phyloP scores from a whole-genome alignment of 2,888 invertebrate genomes.

The Cartodere bifasciata region DNA sequence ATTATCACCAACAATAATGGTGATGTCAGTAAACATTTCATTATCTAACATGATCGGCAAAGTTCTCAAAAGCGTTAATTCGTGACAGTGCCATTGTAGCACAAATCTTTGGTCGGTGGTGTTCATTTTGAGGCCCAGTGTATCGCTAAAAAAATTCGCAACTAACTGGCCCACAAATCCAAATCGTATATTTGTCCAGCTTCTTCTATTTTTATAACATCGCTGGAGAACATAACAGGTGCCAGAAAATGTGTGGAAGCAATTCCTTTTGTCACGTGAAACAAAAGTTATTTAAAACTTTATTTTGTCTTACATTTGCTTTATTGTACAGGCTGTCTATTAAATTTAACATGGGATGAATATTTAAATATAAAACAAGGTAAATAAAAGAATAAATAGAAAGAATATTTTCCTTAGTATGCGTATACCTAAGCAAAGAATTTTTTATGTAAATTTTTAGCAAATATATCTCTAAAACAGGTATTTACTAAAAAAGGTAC shows the following conservation, averaged over 20 bases:
- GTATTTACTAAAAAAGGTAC: too few relatives aligned
- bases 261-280: slow-evolving; percentile 17
- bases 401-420: too few relatives aligned
- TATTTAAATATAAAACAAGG: too few relatives aligned
- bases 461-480: too few relatives aligned
- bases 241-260: slow-evolving; percentile 31
- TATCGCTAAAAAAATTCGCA: slow-evolving; percentile 24
- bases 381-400: too few relatives aligned
- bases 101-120: slow-evolving; percentile 28
- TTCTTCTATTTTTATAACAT: slow-evolving; percentile 30
- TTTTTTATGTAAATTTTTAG: too few relatives aligned
- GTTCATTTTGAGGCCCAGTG: slow-evolving; percentile 17
- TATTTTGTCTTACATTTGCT: too few relatives aligned
- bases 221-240: slow-evolving; percentile 35
- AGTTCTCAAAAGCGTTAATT: slow-evolving; percentile 50
- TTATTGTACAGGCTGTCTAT: too few relatives aligned
- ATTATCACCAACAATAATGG: slow-evolving; percentile 72
- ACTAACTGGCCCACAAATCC: slow-evolving; percentile 27
- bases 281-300: too few relatives aligned
- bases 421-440: too few relatives aligned
- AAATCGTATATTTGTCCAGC: slow-evolving; percentile 34
- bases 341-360: too few relatives aligned
- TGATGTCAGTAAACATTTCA: slow-evolving; percentile 76
- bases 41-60: slow-evolving; percentile 65
- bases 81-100: slow-evolving; percentile 33